These are phyloP conservation scores for Trichomalopsis sarcophagae DNA, from an alignment of 1,140 invertebrate genomes.

Conservation along the genomic window DNA sequence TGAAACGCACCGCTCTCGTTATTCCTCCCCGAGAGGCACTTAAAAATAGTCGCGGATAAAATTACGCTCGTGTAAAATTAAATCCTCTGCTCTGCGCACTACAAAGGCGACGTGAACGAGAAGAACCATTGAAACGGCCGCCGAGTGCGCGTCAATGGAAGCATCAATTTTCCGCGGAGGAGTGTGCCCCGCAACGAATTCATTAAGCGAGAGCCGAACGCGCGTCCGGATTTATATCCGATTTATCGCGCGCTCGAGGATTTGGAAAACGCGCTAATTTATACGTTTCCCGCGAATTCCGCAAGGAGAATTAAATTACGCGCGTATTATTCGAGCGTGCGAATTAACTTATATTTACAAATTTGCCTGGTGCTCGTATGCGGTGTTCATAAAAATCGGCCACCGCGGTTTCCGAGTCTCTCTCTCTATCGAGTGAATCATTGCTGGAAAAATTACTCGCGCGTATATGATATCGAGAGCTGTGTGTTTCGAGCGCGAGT, in stretches of 20 bases:
- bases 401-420: too few species aligned
- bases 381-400: neutral
- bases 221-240: neutral
- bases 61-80: too few species aligned
- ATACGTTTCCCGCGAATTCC: neutral
- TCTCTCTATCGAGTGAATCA: neutral
- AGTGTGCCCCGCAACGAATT: neutral
- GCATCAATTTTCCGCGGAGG: conserved; percentile 9
- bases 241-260: conserved; percentile 5
- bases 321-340: neutral
- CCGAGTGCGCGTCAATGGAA: neutral
- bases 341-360: conserved; percentile 4
- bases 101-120: neutral
- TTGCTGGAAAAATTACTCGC: neutral
- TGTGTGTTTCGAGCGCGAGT: too few species aligned
- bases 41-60: too few species aligned
- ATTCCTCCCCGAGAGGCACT: too few species aligned
- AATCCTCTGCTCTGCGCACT: too few species aligned
- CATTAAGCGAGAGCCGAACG: neutral
- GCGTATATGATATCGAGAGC: neutral
- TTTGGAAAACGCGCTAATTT: conserved; percentile 2
- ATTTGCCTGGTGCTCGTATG: neutral
- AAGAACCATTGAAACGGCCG: neutral
- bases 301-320: neutral
- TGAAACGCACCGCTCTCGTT: too few species aligned